phyloP scores from a whole-genome alignment of 2,888 invertebrate species.

The Cataglyphis cursor region DNA sequence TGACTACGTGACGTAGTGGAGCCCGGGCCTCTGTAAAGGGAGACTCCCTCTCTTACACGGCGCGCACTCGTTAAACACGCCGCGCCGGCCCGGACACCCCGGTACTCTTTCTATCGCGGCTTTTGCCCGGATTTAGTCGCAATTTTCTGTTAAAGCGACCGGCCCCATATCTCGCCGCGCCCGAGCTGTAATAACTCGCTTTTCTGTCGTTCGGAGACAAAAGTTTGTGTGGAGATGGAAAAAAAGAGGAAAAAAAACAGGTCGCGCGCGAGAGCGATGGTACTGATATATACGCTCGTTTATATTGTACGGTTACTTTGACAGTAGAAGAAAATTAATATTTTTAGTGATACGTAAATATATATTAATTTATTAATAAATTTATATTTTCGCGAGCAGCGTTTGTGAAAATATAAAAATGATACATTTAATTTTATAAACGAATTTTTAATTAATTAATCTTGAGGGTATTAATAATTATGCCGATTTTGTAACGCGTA shows the following conservation, averaged over 20 bases:
- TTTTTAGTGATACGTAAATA: not conserved
- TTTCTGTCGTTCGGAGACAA: slow-evolving; percentile 27
- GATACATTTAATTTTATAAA: not conserved
- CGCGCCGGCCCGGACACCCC: not conserved
- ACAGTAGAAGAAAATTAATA: not conserved
- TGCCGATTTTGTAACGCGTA: not conserved
- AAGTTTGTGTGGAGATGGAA: not conserved
- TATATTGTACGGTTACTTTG: not conserved
- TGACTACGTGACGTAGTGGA: slow-evolving; percentile 73
- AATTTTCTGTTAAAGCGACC: slow-evolving; percentile 53
- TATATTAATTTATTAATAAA: not conserved
- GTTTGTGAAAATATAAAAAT: not conserved
- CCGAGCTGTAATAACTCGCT: slow-evolving; percentile 51
- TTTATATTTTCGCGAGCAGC: not conserved
- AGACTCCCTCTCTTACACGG: slow-evolving; percentile 56
- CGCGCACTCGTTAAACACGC: slow-evolving; percentile 70
- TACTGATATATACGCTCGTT: not conserved
- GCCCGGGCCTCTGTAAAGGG: slow-evolving; percentile 60
- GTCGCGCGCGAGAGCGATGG: not conserved
- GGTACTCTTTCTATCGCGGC: slow-evolving; percentile 34
- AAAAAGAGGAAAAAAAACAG: not conserved
- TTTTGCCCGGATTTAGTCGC: slow-evolving; percentile 42
- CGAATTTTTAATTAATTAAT: slow-evolving; percentile 22
- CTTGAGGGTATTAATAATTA: not conserved
- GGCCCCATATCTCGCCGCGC: slow-evolving; percentile 22